Base-by-base conservation (phyloP, 2,888 invertebrate species). In the Phragmatobia fuliginosa region DNA sequence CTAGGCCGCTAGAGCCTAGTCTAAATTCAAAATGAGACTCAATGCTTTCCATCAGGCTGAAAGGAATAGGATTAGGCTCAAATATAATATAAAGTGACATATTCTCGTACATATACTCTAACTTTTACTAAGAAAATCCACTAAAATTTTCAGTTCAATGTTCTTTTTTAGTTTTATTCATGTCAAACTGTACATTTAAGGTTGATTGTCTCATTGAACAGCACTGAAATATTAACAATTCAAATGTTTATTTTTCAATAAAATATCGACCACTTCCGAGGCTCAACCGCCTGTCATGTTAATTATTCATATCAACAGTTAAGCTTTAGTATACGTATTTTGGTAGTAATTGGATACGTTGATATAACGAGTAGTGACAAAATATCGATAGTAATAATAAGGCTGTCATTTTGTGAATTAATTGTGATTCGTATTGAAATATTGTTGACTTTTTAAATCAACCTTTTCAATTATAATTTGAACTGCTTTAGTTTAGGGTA, bases 211-310 rank as follows among this genome's bases (percentile, higher is more conserved):
- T 69, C 58, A 61, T 68, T 65, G 56, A 73, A 73, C 52, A 67
- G 67, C 65, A 28, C 33, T 62, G 66, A 67, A 67, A 72, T 73
- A 67, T 70, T 71, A 69, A 64, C 68, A 65, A 69, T 75, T 69
- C 73, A 75, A 70, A 73, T 71, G 45, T 71, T 70, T 73, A 71
- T 73, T 71, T 45, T 74, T 67, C 67, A 65, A 67, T 70, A 56
- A 71, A 59, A 52, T 64, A 72, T 74, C 67, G 67, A 66, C 67
- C 49, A 62, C 60, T 72, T 59, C 52, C 59, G 67, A 61, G 33
- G 62, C 25, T 68, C 32, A 59, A 66, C 66, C 52, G 31, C 41
- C 58, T 60, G 61, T 41, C 28, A 11, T 45, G 52, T 64, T 71
- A 64, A 69, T 69, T 72, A 74, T 76, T 72, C 69, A 72, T 67